These are phyloP conservation scores for Tenrec ecaudatus DNA, from an alignment of 2,113 vertebrate species.

Conservation along the genomic window DNA sequence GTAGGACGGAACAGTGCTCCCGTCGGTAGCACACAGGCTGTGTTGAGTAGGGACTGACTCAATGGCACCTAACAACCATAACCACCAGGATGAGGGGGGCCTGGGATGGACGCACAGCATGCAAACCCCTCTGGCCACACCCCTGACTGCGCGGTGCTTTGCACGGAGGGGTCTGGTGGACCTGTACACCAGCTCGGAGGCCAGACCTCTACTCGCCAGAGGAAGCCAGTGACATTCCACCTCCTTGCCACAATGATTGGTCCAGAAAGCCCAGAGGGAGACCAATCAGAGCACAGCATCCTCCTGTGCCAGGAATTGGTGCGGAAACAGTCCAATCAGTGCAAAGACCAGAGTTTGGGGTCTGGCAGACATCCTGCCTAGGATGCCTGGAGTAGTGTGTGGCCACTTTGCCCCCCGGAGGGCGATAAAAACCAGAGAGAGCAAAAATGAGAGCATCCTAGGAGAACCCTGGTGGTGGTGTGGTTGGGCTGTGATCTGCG, in stretches of 20 bases:
- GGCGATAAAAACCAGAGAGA: not conserved
- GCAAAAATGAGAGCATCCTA: not conserved
- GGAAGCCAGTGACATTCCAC: no score
- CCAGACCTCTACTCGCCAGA: no score
- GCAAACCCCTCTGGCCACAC: not conserved
- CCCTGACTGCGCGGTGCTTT: not conserved
- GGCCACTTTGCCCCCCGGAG: constrained; percentile 10
- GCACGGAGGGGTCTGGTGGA: fast-evolving
- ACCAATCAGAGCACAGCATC: not conserved
- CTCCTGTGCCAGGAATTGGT: not conserved
- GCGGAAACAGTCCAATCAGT: not conserved
- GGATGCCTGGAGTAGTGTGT: not conserved
- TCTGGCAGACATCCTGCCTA: not conserved
- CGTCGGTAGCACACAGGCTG: no score
- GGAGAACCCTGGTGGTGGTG: no score
- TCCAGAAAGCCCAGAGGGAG: not conserved
- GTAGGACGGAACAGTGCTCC: no score
- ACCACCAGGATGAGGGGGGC: not conserved
- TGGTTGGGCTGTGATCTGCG: no score
- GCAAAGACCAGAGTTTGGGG: not conserved
- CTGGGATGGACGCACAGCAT: not conserved
- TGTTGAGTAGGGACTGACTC: no score
- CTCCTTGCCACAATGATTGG: no score
- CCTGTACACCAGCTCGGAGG: not conserved
- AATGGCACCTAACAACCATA: no score